Evolutionary conservation across 2,113 vertebrate genomes (phyloP).

Genomic region (Odocoileus hemionus): DNA sequence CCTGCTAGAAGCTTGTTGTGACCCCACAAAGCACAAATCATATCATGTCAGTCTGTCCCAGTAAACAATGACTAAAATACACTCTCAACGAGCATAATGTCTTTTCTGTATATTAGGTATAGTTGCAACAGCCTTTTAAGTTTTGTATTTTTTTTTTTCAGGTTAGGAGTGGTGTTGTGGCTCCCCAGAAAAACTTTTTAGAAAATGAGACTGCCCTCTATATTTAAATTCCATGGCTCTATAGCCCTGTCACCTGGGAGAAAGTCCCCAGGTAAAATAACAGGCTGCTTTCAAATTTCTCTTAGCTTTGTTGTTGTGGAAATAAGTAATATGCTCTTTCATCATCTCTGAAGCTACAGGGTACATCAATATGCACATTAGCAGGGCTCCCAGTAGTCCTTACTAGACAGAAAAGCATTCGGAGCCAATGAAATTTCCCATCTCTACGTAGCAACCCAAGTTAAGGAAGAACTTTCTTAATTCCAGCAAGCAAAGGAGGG

Average conservation of each 20-base stretch:
- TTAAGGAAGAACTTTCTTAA: slow-evolving; percentile 39
- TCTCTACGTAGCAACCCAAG: slow-evolving; percentile 51
- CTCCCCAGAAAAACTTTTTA: slow-evolving; percentile 28
- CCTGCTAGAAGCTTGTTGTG: slow-evolving; percentile 89
- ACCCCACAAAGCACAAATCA: slow-evolving; percentile 90
- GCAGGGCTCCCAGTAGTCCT: background rate
- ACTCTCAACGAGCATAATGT: slow-evolving; percentile 65
- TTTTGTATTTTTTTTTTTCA: slow-evolving; percentile 39
- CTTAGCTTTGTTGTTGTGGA: slow-evolving; percentile 61
- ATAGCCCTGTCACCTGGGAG: slow-evolving; percentile 50
- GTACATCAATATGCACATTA: slow-evolving; percentile 56
- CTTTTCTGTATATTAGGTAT: slow-evolving; percentile 70
- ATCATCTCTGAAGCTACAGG: slow-evolving; percentile 55
- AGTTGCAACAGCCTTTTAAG: slow-evolving; percentile 22
- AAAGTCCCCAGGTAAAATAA: slow-evolving; percentile 67
- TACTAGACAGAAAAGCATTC: slow-evolving; percentile 11
- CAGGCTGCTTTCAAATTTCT: slow-evolving; percentile 48
- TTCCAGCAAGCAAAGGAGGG: background rate
- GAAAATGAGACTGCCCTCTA: background rate
- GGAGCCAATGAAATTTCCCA: background rate
- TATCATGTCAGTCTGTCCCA: slow-evolving; percentile 88
- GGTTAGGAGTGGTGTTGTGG: background rate
- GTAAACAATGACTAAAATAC: slow-evolving; percentile 84
- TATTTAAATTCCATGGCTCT: slow-evolving; percentile 39
- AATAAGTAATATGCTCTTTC: slow-evolving; percentile 66